Evolutionary conservation across 2,888 invertebrate genomes (phyloP).

Genomic region (Yponomeuta sedellus): DNA sequence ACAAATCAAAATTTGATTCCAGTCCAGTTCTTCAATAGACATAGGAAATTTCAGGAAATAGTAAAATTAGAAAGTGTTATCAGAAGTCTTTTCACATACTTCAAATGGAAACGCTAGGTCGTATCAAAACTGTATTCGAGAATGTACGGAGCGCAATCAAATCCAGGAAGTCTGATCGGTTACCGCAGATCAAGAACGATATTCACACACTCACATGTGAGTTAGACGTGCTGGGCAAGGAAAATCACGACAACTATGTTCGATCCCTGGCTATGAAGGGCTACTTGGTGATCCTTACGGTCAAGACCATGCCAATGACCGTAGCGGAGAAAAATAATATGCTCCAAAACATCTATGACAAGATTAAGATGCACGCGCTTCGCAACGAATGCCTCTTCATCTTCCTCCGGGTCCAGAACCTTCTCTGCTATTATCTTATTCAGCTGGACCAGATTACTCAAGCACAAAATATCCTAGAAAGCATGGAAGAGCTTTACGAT

Average conservation of each 20-base stretch:
- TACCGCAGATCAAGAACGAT: conserved; percentile 42
- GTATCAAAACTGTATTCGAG: conserved; percentile 3
- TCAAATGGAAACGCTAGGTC: conserved; percentile 9
- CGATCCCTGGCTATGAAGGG: conserved; percentile 64
- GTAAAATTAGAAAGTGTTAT: not conserved
- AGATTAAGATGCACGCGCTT: conserved; percentile 48
- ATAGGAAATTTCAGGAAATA: not conserved
- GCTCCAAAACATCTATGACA: conserved; percentile 49
- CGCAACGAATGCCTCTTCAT: conserved; percentile 67
- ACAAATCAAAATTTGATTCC: not conserved
- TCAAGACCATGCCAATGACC: conserved; percentile 54
- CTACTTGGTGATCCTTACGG: conserved; percentile 54
- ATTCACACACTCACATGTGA: conserved; percentile 50
- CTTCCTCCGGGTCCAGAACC: conserved; percentile 74
- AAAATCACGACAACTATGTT: conserved; percentile 50
- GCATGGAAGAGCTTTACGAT: conserved; percentile 62
- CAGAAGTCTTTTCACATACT: not conserved
- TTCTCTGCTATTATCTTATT: conserved; percentile 73
- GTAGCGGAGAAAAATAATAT: conserved; percentile 52
- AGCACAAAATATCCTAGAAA: conserved; percentile 69
- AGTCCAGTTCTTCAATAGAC: not conserved
- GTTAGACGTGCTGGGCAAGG: conserved; percentile 50
- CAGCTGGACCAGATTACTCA: conserved; percentile 65
- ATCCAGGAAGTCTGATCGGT: conserved; percentile 6
- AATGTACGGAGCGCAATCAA: conserved; percentile 7